Evolutionary conservation across 2,113 vertebrate genomes (phyloP).

Genomic region (Abramis brama): DNA sequence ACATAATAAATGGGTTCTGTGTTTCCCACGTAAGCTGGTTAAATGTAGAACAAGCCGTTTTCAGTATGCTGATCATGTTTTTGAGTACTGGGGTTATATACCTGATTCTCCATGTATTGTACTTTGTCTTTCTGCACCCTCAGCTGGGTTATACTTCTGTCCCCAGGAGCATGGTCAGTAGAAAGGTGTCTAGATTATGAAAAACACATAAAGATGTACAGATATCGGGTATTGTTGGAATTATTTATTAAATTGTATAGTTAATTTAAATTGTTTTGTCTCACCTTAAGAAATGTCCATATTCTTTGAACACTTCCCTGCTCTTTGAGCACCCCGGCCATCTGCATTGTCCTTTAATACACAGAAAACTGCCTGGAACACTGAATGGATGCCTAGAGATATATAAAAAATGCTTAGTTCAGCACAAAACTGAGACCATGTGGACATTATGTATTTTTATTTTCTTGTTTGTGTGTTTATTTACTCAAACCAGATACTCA

Average conservation of each 20-base stretch:
- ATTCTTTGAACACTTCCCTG: slow-evolving; percentile 70
- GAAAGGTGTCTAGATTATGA: slow-evolving; percentile 70
- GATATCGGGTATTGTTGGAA: neutral
- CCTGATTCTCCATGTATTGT: slow-evolving; percentile 75
- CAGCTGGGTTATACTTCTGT: slow-evolving; percentile 71
- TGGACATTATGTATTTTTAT: neutral
- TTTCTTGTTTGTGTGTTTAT: neutral
- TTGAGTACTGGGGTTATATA: slow-evolving; percentile 43
- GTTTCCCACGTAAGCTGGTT: neutral
- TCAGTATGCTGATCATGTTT: neutral
- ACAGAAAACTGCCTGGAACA: slow-evolving; percentile 55
- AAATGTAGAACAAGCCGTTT: neutral
- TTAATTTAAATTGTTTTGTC: slow-evolving; percentile 31
- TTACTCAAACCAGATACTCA: slow-evolving; percentile 19
- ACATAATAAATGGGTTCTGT: neutral
- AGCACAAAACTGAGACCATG: neutral
- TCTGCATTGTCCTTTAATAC: slow-evolving; percentile 69
- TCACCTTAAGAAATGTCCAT: slow-evolving; percentile 73
- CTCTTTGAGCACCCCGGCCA: slow-evolving; percentile 69
- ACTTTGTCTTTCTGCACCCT: slow-evolving; percentile 75
- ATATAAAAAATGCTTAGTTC: neutral
- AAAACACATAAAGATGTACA: neutral
- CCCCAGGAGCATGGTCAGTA: slow-evolving; percentile 68
- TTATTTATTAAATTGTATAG: neutral
- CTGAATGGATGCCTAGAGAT: slow-evolving; percentile 41